Base-by-base conservation (phyloP, 2,888 invertebrate genomes). In the Toxonevra muliebris region DNA sequence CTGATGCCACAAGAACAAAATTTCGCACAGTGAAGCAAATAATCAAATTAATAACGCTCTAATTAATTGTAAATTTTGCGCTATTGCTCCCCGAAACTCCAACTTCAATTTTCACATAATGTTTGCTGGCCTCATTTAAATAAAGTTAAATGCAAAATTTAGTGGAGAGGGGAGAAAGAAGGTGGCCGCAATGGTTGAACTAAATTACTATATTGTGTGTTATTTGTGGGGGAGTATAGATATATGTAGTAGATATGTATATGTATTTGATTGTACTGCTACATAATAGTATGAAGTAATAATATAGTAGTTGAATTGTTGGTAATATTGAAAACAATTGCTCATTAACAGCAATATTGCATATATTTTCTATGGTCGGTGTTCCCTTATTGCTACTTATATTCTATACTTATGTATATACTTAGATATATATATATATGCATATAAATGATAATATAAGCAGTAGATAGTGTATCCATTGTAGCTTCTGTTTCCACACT, bases 31-130 rank as follows among this genome's bases (percentile, higher is more conserved):
- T 59, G 65, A 61, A 69, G 69, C 72, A 73, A 75, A 73, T 73
- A 74, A 74, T 73, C 63, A 71, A 75, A 73, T 75, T 74, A 74
- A 71, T 75, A 73, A 73, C 67, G 74, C 74, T 73, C 69, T 71
- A 72, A 72, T 74, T 74, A 69, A 68, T 73, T 73, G 71, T 55
- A 69, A 70, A 71, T 72, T 70, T 70, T 65, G 65, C 57, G 61
- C 64, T 66, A 17, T 42, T 42, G 43, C 45, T 11, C 45, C 45
- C 11, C 48, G 5, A 13, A 15, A 4, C 11, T 48, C 48, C 5
- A 48, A 48, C 48, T 48, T 0, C 9, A 13, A 13, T 48, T 15
- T 15, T 3, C 10, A 13, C 1, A 48, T 15, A 48, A 30, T 30
- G 30, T 30, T 30, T 7, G 5, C 30, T 48, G 48, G 48, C 48